A percentile compares a stretch with the other conserved stretches of the same genome.
Evolutionary conservation across 1,140 invertebrate genomes (phyloP).

Genomic region (Trichonephila inaurata): DNA sequence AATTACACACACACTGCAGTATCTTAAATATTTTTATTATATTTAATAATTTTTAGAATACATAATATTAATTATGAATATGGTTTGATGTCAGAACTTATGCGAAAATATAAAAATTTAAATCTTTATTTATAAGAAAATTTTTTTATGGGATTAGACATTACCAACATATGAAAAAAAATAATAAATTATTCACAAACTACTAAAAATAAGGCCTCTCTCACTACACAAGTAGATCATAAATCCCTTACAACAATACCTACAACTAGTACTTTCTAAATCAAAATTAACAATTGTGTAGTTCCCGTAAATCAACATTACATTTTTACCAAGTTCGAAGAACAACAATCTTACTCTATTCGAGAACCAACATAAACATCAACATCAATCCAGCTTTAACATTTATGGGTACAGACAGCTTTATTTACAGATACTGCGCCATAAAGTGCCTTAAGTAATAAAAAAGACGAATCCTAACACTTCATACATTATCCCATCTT

Average conservation of each 20-base stretch:
- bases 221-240: not conserved
- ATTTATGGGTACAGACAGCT: constrained; percentile 27
- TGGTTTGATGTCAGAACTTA: too few species aligned
- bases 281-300: not conserved
- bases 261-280: not conserved
- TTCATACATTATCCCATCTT: constrained; percentile 51
- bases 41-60: too few species aligned
- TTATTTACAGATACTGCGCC: constrained; percentile 47
- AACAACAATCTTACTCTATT: not conserved
- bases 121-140: too few species aligned
- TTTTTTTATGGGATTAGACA: too few species aligned
- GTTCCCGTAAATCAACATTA: not conserved
- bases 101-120: too few species aligned
- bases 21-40: too few species aligned
- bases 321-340: not conserved
- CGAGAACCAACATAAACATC: constrained; percentile 33
- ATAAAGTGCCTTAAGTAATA: constrained; percentile 31
- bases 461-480: constrained; percentile 42
- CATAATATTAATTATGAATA: too few species aligned
- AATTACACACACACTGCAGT: too few species aligned
- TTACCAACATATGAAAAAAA: too few species aligned
- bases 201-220: not conserved
- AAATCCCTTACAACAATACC: not conserved
- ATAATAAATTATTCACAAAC: not conserved
- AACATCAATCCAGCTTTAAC: constrained; percentile 40